Base-by-base conservation (phyloP, 2,888 invertebrate genomes). In the Cephus pygmeus region DNA sequence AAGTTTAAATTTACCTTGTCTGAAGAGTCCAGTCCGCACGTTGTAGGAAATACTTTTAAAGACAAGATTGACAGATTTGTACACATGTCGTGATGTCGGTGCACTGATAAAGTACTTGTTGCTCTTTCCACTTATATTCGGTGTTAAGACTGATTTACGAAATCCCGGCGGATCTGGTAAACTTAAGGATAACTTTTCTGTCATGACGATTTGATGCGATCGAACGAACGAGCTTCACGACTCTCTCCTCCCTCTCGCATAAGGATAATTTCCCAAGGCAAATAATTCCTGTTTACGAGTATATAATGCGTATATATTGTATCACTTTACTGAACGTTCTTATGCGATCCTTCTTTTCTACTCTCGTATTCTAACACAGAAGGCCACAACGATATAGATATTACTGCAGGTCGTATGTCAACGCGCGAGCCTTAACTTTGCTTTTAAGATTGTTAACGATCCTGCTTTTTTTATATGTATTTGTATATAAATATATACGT, bases 1-100 rank as follows among this genome's bases (percentile, higher is more conserved):
- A 23, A 34, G 69, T 71, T 31, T 34, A 73, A 34, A 71, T 82
- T 92, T 92, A 95, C 95, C 93, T 92, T 92, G 92, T 83, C 90
- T 91, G 73, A 94, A 92, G 81, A 94, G 86, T 80, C 94, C 94
- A 84, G 93, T 93, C 80, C 94, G 93, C 12, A 96, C 95, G 34
- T 92, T 92, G 89, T 95, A 96, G 74, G 93, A 93, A 79, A 96
- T 91, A 86, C 95, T 93, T 87, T 93, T 92, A 88, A 96, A 96
- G 81, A 94, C 93, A 83, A 96, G 93, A 87, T 95, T 94, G 75
- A 95, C 92, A 35, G 93, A 90, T 9, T 79, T 82, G 12, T 83
- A 73, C 56, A 79, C 36, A 30, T 69, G 69, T 3, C 69, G 77
- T 12, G 76, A 71, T 15, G 81, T 91, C 89, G 80, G 23, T 40